Conservation (phyloP, 2,797 vertebrate genomes). For the Channa striata region DNA sequence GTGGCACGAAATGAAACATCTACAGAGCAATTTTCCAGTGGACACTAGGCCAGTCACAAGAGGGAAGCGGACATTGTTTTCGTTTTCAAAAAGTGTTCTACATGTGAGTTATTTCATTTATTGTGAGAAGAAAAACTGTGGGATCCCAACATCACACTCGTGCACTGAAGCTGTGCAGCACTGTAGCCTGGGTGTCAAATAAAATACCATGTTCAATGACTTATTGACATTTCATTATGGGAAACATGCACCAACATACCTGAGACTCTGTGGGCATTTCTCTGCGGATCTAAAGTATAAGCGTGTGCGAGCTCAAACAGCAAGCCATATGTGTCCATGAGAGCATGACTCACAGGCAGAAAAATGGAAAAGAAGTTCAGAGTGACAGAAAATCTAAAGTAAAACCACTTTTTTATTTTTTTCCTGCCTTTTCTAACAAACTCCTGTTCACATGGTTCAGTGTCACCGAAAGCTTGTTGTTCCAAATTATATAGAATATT, state of each 20-base stretch:
- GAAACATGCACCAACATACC: slow-evolving; percentile 51
- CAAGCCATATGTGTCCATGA: background rate
- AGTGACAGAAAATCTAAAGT: background rate
- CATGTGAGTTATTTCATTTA: slow-evolving; percentile 33
- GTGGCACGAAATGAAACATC: slow-evolving; percentile 2
- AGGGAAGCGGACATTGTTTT: slow-evolving; percentile 5
- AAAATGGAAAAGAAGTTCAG: slow-evolving; percentile 1
- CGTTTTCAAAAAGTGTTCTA: slow-evolving; percentile 17
- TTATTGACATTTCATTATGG: slow-evolving; percentile 74
- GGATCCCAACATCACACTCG: background rate
- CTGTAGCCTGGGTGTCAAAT: slow-evolving; percentile 28
- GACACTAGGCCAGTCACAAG: slow-evolving; percentile 25
- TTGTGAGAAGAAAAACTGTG: slow-evolving; percentile 10
- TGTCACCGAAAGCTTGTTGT: slow-evolving; percentile 2
- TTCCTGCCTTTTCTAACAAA: background rate
- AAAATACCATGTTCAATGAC: slow-evolving; percentile 60
- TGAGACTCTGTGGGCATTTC: slow-evolving; percentile 10
- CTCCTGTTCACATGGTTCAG: slow-evolving; percentile 9
- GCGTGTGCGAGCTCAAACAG: background rate
- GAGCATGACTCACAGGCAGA: background rate
- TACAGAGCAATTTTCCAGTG: slow-evolving; percentile 11
- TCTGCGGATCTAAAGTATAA: background rate
- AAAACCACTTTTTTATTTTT: slow-evolving; percentile 1
- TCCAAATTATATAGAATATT: background rate
- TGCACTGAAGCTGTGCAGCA: slow-evolving; percentile 29